Evolutionary conservation across 2,797 vertebrate species (phyloP).

Genomic region (Sciaenops ocellatus): DNA sequence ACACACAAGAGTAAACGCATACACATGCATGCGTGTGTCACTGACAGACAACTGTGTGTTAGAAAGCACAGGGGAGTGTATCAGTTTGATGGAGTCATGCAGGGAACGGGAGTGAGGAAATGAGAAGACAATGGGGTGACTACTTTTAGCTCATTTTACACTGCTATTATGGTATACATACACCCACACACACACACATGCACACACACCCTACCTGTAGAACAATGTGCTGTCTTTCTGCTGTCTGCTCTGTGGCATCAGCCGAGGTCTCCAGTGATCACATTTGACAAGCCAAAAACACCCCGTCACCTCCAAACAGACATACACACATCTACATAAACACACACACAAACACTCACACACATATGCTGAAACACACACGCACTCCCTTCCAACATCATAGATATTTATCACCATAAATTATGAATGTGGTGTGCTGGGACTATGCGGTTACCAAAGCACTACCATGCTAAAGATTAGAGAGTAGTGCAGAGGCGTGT

Average conservation of each 20-base stretch:
- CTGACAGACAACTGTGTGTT: constrained; percentile 61
- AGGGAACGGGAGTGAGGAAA: constrained; percentile 55
- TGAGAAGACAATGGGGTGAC: constrained; percentile 59
- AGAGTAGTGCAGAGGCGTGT: constrained; percentile 46
- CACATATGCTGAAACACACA: constrained; percentile 2
- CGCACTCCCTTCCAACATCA: constrained; percentile 45
- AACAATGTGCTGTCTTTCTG: constrained; percentile 34
- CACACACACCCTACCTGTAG: constrained; percentile 35
- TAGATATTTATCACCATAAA: constrained; percentile 72
- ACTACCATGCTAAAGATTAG: constrained; percentile 56
- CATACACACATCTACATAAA: constrained; percentile 13
- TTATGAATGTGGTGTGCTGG: constrained; percentile 69
- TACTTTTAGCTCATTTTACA: constrained; percentile 44
- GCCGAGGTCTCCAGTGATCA: constrained; percentile 35
- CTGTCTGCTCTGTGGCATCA: constrained; percentile 46
- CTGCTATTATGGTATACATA: constrained; percentile 23
- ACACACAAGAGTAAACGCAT: constrained; percentile 24
- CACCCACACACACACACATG: constrained; percentile 34
- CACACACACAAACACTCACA: neutral
- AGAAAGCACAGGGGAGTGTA: constrained; percentile 57
- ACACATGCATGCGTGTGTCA: constrained; percentile 55
- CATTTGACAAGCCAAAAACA: constrained; percentile 53
- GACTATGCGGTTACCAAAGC: constrained; percentile 60
- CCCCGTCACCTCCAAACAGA: constrained; percentile 33
- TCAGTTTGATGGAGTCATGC: constrained; percentile 64